Evolutionary conservation across 37 sponge, comb jelly and placozoan genomes (phyloP), one percentile per base, ranked within the genome.

Genomic region (Ianthella basta): DNA sequence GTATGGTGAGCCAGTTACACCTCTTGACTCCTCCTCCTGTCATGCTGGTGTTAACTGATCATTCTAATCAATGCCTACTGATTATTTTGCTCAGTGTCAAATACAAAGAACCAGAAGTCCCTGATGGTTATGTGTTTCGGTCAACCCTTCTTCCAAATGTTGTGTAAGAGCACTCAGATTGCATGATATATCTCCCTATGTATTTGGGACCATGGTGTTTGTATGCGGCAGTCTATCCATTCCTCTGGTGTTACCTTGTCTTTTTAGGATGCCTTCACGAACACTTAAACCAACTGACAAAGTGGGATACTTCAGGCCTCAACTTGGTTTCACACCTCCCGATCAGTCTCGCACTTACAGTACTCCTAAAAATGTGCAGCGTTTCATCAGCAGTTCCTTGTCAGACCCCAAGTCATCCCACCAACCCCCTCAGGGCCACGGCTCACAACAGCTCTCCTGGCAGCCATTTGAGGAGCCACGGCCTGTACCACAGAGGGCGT

Each of bases 101-200:
- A 19, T 96, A 91, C 78, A 61, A 80, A 60, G 93, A 97, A 72
- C 97, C 95, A 30, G 53, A 81, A 27, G 92, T 87, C 33, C 85
- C 83, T 67, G 36, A 67, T 0, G 91, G 82, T 25, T 82, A 89
- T 61, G 56, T 94, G 10, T 97, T 86, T 80, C 79, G 90, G 55
- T 89, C 95, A 63, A 90, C 66, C 38, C 81, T 94, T 16, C 83
- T 97, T 0, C 87, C 88, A 0, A 80, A 85, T 33, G 92, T 55
- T 29, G 36, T 35, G 86, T 85, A 85, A 19, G 82, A 12, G 24
- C 15, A 24, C 27, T 56, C 59, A 19, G 15, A 19, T 56, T 56
- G 59, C 59, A 57, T 57, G 59, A 15, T 57, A 57, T 57, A 57
- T 57, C 15, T 57, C 15, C 18, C 59, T 57, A 57, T 57, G 18